Evolutionary conservation across 1,140 invertebrate genomes (phyloP).

Genomic region (Oryctes rhinoceros): DNA sequence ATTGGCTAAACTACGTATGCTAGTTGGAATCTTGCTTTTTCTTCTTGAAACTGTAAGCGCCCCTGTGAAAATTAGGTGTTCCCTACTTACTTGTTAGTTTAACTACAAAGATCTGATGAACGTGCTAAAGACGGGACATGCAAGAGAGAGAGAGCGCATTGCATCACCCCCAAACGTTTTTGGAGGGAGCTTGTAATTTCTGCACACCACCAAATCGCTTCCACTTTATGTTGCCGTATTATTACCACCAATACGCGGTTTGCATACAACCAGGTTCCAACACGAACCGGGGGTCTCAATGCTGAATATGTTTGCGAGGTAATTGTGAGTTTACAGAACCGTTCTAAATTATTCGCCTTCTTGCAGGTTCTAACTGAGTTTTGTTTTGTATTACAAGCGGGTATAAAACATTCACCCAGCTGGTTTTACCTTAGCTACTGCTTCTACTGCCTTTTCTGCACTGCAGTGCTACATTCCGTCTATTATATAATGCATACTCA

Average conservation of each 20-base stretch:
- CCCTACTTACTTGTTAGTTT: conserved; percentile 14
- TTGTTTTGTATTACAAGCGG: conserved; percentile 35
- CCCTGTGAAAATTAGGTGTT: neutral
- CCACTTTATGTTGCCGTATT: conserved; percentile 31
- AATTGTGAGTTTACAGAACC: conserved; percentile 38
- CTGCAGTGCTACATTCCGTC: conserved; percentile 22
- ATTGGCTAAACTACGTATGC: neutral
- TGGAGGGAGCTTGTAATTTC: conserved; percentile 14
- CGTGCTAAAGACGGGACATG: neutral
- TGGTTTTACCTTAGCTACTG: neutral
- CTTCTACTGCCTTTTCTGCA: conserved; percentile 29
- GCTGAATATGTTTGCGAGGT: conserved; percentile 17
- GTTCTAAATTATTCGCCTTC: conserved; percentile 37
- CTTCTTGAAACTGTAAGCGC: neutral
- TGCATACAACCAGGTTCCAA: conserved; percentile 26
- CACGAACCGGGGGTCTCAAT: conserved; percentile 1
- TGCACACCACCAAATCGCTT: conserved; percentile 24
- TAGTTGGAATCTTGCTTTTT: neutral
- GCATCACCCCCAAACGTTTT: neutral
- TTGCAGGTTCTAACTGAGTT: conserved; percentile 39
- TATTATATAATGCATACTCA: conserved; percentile 35
- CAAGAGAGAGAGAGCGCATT: neutral
- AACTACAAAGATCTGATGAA: conserved; percentile 21
- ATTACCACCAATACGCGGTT: conserved; percentile 40
- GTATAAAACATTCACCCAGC: conserved; percentile 36